phyloP scores from a whole-genome alignment of 2,797 vertebrate species.

The Podarcis lilfordi region DNA sequence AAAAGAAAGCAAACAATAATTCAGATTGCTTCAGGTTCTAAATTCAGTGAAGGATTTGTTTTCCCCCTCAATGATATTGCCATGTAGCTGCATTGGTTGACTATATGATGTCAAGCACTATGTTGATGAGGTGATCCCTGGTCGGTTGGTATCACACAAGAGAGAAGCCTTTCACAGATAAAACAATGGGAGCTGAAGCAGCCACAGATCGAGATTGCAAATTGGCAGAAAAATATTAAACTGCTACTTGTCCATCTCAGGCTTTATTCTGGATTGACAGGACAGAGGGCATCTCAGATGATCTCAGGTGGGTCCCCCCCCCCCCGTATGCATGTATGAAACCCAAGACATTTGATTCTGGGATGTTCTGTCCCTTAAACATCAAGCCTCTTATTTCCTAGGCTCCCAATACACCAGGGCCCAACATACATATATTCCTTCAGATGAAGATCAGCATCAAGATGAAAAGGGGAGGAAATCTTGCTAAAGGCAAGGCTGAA shows the following conservation, averaged over 20 bases:
- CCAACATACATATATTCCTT: neutral
- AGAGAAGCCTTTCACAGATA: neutral
- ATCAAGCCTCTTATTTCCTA: neutral
- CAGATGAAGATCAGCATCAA: neutral
- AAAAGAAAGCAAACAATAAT: neutral
- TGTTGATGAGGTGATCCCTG: neutral
- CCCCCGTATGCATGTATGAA: neutral
- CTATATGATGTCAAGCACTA: neutral
- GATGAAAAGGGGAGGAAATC: neutral
- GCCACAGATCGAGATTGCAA: neutral
- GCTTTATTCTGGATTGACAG: neutral
- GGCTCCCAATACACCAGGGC: neutral
- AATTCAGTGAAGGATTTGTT: neutral
- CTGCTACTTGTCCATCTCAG: neutral
- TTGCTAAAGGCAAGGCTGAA: neutral
- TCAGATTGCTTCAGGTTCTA: neutral
- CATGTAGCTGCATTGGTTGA: neutral
- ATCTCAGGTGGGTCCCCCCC: neutral
- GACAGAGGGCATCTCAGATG: neutral
- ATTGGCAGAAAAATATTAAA: neutral
- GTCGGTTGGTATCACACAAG: neutral
- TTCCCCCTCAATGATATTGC: neutral
- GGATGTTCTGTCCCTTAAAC: neutral
- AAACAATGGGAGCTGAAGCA: neutral
- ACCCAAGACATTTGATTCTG: neutral